phyloP scores from a whole-genome alignment of 2,797 vertebrate species.

The Amphiprion clarkii region DNA sequence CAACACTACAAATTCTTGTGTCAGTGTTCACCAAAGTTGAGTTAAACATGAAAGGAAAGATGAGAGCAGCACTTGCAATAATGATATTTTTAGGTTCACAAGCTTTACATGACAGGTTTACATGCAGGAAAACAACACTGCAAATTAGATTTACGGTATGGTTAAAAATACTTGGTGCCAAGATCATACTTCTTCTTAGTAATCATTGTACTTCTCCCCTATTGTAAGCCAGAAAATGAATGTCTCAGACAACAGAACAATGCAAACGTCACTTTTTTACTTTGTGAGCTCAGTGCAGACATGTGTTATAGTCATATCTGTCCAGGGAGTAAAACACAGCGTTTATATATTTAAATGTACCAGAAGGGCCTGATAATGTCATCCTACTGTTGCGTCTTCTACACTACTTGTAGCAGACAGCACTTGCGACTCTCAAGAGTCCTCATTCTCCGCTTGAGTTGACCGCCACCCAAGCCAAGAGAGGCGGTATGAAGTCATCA shows the following conservation, averaged over 20 bases:
- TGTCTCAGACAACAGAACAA: not conserved
- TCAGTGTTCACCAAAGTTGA: not conserved
- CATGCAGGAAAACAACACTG: no score
- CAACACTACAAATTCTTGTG: no score
- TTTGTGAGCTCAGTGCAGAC: not conserved
- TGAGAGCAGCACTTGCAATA: not conserved
- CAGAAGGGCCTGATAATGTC: slow-evolving; percentile 35
- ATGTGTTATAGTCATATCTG: not conserved
- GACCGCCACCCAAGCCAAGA: slow-evolving; percentile 76
- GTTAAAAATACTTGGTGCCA: not conserved
- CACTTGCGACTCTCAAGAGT: slow-evolving; percentile 69
- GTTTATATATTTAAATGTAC: slow-evolving; percentile 36
- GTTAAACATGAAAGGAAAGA: no score
- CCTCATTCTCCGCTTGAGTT: slow-evolving; percentile 74
- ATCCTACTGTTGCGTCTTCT: slow-evolving; percentile 44
- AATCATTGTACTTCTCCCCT: not conserved
- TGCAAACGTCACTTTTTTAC: not conserved
- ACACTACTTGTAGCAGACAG: slow-evolving; percentile 51
- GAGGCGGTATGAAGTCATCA: slow-evolving; percentile 82
- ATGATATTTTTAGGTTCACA: no score
- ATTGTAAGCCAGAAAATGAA: not conserved
- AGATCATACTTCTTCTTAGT: not conserved
- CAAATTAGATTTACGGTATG: no score
- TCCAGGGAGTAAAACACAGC: not conserved
- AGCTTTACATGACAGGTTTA: no score